Conservation (phyloP, 2,797 vertebrate species). For the Enteromius mattozi region DNA sequence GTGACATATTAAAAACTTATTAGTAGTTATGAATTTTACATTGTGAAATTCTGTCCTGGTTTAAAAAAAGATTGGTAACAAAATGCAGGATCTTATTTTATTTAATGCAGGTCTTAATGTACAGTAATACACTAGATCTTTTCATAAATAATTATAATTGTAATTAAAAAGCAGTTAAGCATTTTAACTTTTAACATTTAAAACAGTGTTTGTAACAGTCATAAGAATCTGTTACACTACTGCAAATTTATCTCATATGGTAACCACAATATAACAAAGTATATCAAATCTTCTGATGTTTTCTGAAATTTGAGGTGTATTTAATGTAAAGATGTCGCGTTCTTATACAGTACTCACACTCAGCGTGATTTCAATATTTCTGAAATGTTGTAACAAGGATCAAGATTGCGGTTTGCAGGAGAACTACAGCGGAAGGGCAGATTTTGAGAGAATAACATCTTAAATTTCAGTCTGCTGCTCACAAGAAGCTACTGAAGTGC, state of each 20-base stretch:
- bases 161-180: too few relatives aligned
- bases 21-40: not conserved
- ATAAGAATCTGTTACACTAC: not conserved
- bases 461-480: not conserved
- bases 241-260: not conserved
- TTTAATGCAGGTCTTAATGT: not conserved
- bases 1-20: not conserved
- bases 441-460: constrained; percentile 5
- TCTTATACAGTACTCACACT: not conserved
- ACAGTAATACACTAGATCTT: too few relatives aligned
- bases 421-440: not conserved
- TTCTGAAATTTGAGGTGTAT: not conserved
- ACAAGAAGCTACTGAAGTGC: not conserved
- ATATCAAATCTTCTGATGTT: not conserved
- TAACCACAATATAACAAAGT: not conserved
- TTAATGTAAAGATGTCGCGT: not conserved
- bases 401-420: not conserved
- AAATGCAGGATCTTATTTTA: not conserved
- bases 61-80: not conserved
- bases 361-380: not conserved
- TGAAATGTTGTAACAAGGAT: not conserved
- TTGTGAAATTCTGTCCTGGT: not conserved
- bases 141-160: too few relatives aligned
- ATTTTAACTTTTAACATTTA: not conserved
- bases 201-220: not conserved